Percentiles rank a stretch among this genome's conserved stretches.
phyloP scores from a whole-genome alignment of 1,140 invertebrate genomes.

The Brachionus manjavacas region DNA sequence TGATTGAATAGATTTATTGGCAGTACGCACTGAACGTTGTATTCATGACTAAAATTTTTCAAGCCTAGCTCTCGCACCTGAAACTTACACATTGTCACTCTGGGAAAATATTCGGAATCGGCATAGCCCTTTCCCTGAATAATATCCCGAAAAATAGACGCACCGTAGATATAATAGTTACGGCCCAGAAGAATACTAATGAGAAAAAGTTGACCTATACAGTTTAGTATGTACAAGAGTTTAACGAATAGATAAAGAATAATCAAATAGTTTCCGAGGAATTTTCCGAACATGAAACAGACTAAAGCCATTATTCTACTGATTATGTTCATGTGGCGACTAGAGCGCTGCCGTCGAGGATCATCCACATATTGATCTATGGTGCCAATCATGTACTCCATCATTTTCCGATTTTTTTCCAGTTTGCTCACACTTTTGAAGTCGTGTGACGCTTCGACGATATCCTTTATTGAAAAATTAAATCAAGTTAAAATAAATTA shows the following conservation, averaged over 20 bases:
- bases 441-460: conserved; percentile 26
- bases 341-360: conserved; percentile 17
- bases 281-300: conserved; percentile 50
- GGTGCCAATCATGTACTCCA: conserved; percentile 41
- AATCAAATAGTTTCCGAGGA: conserved; percentile 59
- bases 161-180: conserved; percentile 57
- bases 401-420: conserved; percentile 38
- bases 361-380: conserved; percentile 42
- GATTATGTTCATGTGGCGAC: conserved; percentile 23
- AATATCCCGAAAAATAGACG: conserved; percentile 21
- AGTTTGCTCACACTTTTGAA: conserved; percentile 40
- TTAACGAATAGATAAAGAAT: conserved; percentile 60
- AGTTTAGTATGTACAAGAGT: conserved; percentile 58
- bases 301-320: not conserved
- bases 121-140: conserved; percentile 34
- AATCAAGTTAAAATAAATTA: not conserved
- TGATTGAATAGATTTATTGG: conserved; percentile 58
- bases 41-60: conserved; percentile 43
- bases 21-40: conserved; percentile 56
- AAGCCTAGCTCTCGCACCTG: conserved; percentile 44
- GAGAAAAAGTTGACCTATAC: conserved; percentile 59
- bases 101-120: conserved; percentile 48
- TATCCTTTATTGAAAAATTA: not conserved
- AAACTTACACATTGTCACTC: conserved; percentile 40
- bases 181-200: conserved; percentile 59